Percentiles rank a stretch among this genome's conserved stretches.
Conservation (phyloP, 2,113 vertebrate genomes). For the Hoplias malabaricus region DNA sequence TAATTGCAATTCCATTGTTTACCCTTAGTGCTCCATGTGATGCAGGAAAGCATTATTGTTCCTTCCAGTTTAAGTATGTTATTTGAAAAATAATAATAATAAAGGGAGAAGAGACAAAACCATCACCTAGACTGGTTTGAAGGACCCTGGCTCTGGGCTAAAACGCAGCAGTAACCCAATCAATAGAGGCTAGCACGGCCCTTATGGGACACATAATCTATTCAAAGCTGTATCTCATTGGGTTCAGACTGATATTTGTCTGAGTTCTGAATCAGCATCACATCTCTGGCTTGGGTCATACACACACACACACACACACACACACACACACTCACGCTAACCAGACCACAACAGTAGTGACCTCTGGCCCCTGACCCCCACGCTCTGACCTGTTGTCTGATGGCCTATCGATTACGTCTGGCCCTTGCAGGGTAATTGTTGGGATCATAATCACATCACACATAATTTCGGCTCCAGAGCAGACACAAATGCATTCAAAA, state of each 20-base stretch:
- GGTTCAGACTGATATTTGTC: constrained; percentile 45
- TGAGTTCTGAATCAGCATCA: constrained; percentile 71
- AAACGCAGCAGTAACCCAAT: constrained; percentile 61
- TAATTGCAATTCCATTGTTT: constrained; percentile 27
- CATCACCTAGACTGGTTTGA: constrained; percentile 55
- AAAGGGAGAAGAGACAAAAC: not conserved
- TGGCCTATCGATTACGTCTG: constrained; percentile 81
- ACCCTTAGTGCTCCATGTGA: not conserved
- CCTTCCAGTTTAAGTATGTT: constrained; percentile 16
- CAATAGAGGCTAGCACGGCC: constrained; percentile 62
- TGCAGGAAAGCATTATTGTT: constrained; percentile 32
- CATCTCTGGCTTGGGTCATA: constrained; percentile 17
- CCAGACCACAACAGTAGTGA: constrained; percentile 54
- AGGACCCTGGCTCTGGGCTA: constrained; percentile 59
- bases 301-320: constrained; percentile 36
- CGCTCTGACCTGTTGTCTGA: constrained; percentile 75
- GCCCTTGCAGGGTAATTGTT: constrained; percentile 66
- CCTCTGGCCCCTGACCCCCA: constrained; percentile 69
- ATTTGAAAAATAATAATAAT: constrained; percentile 18
- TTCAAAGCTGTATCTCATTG: constrained; percentile 32
- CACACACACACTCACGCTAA: constrained; percentile 23
- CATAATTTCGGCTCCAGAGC: constrained; percentile 55
- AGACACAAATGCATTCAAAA: not conserved
- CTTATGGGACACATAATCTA: constrained; percentile 58
- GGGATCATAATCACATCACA: constrained; percentile 67